phyloP scores from a whole-genome alignment of 1,140 invertebrate genomes.

The Philaenus spumarius region DNA sequence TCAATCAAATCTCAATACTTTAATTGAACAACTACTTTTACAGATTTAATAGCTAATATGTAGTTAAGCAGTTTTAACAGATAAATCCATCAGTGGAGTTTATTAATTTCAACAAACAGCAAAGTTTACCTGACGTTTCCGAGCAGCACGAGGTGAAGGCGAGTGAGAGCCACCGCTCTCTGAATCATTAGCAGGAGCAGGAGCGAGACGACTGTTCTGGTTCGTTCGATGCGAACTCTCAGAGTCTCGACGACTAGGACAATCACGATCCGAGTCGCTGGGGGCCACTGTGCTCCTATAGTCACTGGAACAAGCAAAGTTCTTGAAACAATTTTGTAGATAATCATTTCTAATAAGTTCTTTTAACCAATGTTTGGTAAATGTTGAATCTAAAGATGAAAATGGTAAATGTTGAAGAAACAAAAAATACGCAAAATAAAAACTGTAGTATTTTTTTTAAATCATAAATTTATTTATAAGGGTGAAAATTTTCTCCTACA shows the following conservation, averaged over 20 bases:
- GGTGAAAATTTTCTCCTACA: too few relatives aligned
- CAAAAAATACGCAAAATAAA: too few relatives aligned
- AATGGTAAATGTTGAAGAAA: too few relatives aligned
- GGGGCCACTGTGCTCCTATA: constrained; percentile 82
- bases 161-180: constrained; percentile 82
- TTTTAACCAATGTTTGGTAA: too few relatives aligned
- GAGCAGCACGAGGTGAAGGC: constrained; percentile 73
- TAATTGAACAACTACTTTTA: background rate
- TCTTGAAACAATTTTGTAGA: too few relatives aligned
- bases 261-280: constrained; percentile 80
- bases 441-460: too few relatives aligned
- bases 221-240: constrained; percentile 42
- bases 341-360: too few relatives aligned
- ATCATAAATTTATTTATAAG: too few relatives aligned
- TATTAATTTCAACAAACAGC: too few relatives aligned
- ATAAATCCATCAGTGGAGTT: too few relatives aligned
- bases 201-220: constrained; percentile 21
- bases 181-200: constrained; percentile 64
- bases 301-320: constrained; percentile 58
- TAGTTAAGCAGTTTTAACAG: background rate
- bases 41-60: background rate
- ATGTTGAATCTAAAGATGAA: too few relatives aligned
- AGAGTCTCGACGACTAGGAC: constrained; percentile 58
- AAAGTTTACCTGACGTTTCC: constrained; percentile 60
- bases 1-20: too few relatives aligned